These are phyloP conservation scores for Schizaphis graminum DNA, from an alignment of 2,888 invertebrate genomes.

Conservation along the genomic window DNA sequence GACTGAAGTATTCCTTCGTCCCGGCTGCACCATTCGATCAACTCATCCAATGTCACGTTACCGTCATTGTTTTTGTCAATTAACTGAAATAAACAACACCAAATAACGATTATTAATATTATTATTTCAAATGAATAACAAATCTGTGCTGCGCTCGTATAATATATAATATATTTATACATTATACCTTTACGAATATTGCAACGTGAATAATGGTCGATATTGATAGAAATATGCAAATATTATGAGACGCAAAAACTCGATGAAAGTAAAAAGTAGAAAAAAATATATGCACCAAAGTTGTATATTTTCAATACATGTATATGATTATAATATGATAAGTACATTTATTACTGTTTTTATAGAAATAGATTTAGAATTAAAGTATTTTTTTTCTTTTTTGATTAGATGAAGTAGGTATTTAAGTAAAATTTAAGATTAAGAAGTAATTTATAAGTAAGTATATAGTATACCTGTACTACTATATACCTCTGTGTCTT, in stretches of 20 bases:
- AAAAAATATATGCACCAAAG: no score
- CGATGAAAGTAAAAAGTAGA: no score
- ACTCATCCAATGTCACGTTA: constrained; percentile 84
- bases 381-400: not conserved
- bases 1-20: constrained; percentile 80
- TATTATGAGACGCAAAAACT: no score
- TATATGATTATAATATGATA: not conserved
- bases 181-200: no score
- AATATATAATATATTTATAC: no score
- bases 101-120: not conserved
- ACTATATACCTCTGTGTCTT: not conserved
- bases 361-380: not conserved
- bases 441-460: no score
- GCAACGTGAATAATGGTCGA: no score
- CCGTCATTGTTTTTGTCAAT: constrained; percentile 87
- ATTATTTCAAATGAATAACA: not conserved
- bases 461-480: no score
- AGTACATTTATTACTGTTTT: not conserved
- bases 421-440: no score
- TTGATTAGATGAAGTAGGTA: no score
- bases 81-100: constrained; percentile 73
- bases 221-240: no score
- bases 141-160: not conserved
- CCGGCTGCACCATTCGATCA: constrained; percentile 83
- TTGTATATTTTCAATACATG: not conserved